These are phyloP conservation scores for Neotoxoptera formosana DNA, from an alignment of 1,140 invertebrate genomes.

Conservation along the genomic window DNA sequence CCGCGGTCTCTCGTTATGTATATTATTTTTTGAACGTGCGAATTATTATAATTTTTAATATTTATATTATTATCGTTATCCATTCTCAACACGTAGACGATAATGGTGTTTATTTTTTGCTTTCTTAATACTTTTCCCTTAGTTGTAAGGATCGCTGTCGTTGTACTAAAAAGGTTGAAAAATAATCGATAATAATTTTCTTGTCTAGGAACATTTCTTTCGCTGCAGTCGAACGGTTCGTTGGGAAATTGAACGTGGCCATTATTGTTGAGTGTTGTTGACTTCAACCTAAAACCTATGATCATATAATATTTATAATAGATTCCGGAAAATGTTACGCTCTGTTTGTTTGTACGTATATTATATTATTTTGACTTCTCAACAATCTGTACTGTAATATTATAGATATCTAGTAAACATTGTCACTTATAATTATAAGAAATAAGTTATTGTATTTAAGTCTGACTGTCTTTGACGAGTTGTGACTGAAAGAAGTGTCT, in stretches of 20 bases:
- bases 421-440: not conserved
- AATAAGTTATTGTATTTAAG: not conserved
- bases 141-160: not conserved
- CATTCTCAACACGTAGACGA: not conserved
- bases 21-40: not conserved
- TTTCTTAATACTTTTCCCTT: not conserved
- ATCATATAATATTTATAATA: not conserved
- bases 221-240: not conserved
- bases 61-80: not conserved
- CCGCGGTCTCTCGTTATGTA: not conserved
- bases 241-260: not conserved
- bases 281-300: not conserved
- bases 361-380: not conserved
- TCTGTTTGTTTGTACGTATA: not conserved
- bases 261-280: not conserved
- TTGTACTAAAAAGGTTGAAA: not conserved
- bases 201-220: not conserved
- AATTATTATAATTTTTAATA: not conserved
- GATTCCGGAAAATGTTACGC: not conserved
- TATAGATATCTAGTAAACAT: not conserved
- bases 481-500: not conserved
- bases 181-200: not conserved
- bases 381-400: not conserved
- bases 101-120: not conserved
- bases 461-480: not conserved